phyloP scores from a whole-genome alignment of 92 coral and sea anemone species.

The Palythoa grandiflora region DNA sequence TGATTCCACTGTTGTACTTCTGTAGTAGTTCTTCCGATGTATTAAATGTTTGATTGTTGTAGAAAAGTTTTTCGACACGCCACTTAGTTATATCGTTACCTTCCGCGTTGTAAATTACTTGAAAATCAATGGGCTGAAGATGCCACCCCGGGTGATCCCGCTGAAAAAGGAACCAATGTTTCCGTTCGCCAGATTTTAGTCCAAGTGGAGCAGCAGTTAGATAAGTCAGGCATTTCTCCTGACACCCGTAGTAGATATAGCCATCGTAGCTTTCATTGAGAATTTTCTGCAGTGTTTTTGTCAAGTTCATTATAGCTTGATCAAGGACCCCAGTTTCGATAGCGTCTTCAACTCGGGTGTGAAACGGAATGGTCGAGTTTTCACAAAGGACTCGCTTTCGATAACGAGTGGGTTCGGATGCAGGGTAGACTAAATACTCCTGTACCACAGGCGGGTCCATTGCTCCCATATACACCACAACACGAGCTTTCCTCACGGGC shows the following conservation, averaged over 20 bases:
- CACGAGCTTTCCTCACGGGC: not conserved
- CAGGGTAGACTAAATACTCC: slow-evolving; percentile 77
- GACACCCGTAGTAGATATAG: slow-evolving; percentile 38
- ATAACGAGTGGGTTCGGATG: slow-evolving; percentile 59
- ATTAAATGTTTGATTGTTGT: slow-evolving; percentile 56
- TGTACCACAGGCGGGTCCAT: slow-evolving; percentile 63
- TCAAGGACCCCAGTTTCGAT: slow-evolving; percentile 12
- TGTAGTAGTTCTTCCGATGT: slow-evolving; percentile 65
- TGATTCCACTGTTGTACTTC: slow-evolving; percentile 52
- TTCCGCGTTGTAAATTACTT: slow-evolving; percentile 58
- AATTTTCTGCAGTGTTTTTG: slow-evolving; percentile 54
- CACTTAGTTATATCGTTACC: slow-evolving; percentile 69
- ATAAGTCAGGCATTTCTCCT: slow-evolving; percentile 68
- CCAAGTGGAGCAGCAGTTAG: slow-evolving; percentile 33
- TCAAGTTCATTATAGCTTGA: slow-evolving; percentile 60
- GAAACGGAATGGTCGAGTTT: slow-evolving; percentile 74
- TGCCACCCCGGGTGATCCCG: slow-evolving; percentile 62
- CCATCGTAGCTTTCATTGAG: slow-evolving; percentile 51
- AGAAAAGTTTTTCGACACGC: slow-evolving; percentile 62
- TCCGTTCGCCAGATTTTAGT: slow-evolving; percentile 53
- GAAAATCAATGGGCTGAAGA: slow-evolving; percentile 64
- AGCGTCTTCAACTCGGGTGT: slow-evolving; percentile 72
- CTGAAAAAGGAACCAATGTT: slow-evolving; percentile 67
- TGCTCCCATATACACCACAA: slow-evolving; percentile 49
- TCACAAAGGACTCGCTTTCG: slow-evolving; percentile 57